phyloP scores from a whole-genome alignment of 2,113 vertebrate genomes.

The Perca flavescens region DNA sequence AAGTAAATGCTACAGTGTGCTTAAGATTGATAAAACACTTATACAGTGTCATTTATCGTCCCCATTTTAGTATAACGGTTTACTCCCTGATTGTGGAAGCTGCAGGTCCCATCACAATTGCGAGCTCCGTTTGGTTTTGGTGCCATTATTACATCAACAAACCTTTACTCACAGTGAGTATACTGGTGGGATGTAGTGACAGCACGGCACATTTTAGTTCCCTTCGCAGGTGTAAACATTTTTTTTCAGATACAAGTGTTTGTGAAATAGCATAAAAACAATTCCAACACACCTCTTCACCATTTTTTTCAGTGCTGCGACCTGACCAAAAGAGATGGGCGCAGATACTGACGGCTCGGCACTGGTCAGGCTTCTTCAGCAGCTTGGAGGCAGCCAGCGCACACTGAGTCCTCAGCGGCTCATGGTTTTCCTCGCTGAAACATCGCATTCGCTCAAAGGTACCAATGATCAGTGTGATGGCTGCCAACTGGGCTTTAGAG shows the following conservation, averaged over 20 bases:
- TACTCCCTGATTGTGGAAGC: too few relatives aligned
- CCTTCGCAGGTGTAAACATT: too few relatives aligned
- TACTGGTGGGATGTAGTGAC: too few relatives aligned
- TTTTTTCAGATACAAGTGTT: background rate
- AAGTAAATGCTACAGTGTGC: too few relatives aligned
- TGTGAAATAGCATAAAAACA: background rate
- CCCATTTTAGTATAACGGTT: too few relatives aligned
- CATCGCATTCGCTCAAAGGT: conserved; percentile 97
- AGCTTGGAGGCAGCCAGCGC: conserved; percentile 97
- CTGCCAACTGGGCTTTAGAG: conserved; percentile 98
- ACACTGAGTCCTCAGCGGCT: conserved; percentile 96
- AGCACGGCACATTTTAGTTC: background rate
- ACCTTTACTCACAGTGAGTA: too few relatives aligned
- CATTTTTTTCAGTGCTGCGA: conserved; percentile 94
- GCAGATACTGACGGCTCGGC: conserved; percentile 96
- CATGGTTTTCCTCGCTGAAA: conserved; percentile 98
- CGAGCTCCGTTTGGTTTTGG: too few relatives aligned
- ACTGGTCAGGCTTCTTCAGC: conserved; percentile 98
- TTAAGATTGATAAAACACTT: too few relatives aligned
- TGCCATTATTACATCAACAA: too few relatives aligned
- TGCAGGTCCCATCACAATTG: too few relatives aligned
- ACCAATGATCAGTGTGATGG: conserved; percentile 97
- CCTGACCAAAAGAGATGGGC: conserved; percentile 99
- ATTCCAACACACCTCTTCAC: conserved; percentile 89
- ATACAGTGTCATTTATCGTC: too few relatives aligned